Percentiles rank a stretch among this genome's conserved stretches.
Conservation (phyloP, 2,797 vertebrate species). For the Malacoraja senta region DNA sequence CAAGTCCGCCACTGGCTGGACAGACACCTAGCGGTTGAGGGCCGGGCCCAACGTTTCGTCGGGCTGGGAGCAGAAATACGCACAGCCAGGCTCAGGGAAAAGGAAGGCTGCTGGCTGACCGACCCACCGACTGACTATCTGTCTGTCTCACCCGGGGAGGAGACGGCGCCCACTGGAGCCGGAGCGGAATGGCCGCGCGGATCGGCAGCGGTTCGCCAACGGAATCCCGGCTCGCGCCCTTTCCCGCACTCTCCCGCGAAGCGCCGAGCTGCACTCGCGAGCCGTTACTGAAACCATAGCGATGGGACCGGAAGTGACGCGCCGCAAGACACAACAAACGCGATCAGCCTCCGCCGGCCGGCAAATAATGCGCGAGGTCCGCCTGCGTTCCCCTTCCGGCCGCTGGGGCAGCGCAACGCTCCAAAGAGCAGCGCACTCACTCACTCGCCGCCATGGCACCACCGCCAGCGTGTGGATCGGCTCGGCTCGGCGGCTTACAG, state of each 20-base stretch:
- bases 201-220: background rate
- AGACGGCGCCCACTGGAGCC: too few relatives aligned
- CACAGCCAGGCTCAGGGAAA: background rate
- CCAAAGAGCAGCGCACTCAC: too few relatives aligned
- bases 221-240: background rate
- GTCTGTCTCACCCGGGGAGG: too few relatives aligned
- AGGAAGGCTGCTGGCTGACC: too few relatives aligned
- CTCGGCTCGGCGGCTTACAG: background rate
- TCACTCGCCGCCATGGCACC: too few relatives aligned
- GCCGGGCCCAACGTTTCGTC: background rate
- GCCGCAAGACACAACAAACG: background rate
- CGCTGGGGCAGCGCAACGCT: too few relatives aligned
- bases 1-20: background rate
- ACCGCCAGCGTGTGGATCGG: too few relatives aligned
- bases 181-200: too few relatives aligned
- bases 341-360: background rate
- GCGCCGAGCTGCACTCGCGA: too few relatives aligned
- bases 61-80: background rate
- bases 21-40: too few relatives aligned
- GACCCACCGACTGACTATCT: too few relatives aligned
- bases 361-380: background rate
- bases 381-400: background rate
- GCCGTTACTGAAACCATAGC: slow-evolving; percentile 35
- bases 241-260: background rate
- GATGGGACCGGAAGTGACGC: slow-evolving; percentile 7